Evolutionary conservation across 2,888 invertebrate genomes (phyloP), one percentile per base, ranked within the genome.

Genomic region (Tridacna gigas): DNA sequence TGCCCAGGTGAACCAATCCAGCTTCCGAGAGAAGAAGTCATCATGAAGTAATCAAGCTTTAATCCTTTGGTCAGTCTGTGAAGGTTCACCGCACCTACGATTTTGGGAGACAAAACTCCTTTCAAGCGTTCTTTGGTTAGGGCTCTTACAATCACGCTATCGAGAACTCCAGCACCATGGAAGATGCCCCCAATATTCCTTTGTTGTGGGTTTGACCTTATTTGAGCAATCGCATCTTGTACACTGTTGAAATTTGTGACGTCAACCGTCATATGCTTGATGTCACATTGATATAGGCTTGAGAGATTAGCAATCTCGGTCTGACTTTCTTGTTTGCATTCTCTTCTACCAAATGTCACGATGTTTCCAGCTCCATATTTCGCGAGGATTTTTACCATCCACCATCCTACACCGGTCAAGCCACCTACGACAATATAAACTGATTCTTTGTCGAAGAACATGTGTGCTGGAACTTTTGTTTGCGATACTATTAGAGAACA

Each of bases 341-440:
- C 22, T 56, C 90, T 78, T 67, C 92, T 82, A 45, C 89, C 89
- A 7, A 92, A 25, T 26, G 86, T 86, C n/a, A 82, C 88, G 3
- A 92, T 77, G 26, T 78, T 56, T 0, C 89, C 88, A 45, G 91
- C 92, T 5, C 90, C 89, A 18, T 76, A 73, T 71, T 81, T 77
- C 4, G 89, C 88, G 45, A 92, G 77, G 37, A 87, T 83, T 20
- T 85, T 77, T 2, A 91, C 83, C 28, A 89, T 74, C n/a, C 89
- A 88, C 91, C 91, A 91, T 12, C 92, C 92, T 0, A 92, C 80
- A 11, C 92, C 92, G 11, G 90, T 91, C 18, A 90, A 83, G 1
- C 92, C 91, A 20, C 92, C 92, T 13, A 91, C 88, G 12, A 91
- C 86, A 13, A 92, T 71, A 67, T 92, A 92, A 20, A 81, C 75